Conservation (phyloP, 2,888 invertebrate species). For the Drosophila setosimentum region DNA sequence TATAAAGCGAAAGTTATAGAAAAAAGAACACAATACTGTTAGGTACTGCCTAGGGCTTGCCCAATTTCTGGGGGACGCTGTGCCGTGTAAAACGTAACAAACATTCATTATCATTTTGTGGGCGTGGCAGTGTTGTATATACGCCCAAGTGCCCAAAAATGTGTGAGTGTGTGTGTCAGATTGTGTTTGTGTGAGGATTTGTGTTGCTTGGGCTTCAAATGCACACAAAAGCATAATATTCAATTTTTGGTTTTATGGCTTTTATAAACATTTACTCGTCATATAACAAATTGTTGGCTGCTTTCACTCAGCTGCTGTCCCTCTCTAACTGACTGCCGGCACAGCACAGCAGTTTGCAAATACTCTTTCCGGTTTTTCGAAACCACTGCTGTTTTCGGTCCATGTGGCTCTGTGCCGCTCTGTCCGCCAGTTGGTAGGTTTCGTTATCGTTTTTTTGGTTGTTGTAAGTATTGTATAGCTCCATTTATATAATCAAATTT, state of each 20-base stretch:
- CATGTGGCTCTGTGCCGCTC: constrained; percentile 30
- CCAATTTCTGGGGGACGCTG: constrained; percentile 52
- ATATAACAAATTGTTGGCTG: constrained; percentile 64
- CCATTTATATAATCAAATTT: constrained; percentile 76
- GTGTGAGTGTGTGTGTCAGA: constrained; percentile 15
- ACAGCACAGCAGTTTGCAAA: not conserved
- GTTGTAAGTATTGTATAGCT: constrained; percentile 69
- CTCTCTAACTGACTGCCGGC: not conserved
- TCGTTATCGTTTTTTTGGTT: constrained; percentile 42
- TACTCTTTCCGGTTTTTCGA: not conserved
- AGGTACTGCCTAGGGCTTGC: constrained; percentile 71
- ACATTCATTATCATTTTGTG: constrained; percentile 57
- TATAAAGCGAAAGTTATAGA: constrained; percentile 63
- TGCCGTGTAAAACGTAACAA: constrained; percentile 74
- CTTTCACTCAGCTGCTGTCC: constrained; percentile 11
- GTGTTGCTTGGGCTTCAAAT: constrained; percentile 61
- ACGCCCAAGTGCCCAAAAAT: constrained; percentile 14
- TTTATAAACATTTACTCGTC: constrained; percentile 69
- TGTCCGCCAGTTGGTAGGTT: constrained; percentile 47
- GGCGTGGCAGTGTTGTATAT: constrained; percentile 46
- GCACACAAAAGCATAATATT: constrained; percentile 78
- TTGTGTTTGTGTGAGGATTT: constrained; percentile 3
- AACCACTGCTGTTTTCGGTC: constrained; percentile 1
- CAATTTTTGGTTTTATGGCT: constrained; percentile 47
- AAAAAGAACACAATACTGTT: constrained; percentile 72